Conservation (phyloP, 2,113 vertebrate genomes). For the Rhadina sibilatrix region DNA sequence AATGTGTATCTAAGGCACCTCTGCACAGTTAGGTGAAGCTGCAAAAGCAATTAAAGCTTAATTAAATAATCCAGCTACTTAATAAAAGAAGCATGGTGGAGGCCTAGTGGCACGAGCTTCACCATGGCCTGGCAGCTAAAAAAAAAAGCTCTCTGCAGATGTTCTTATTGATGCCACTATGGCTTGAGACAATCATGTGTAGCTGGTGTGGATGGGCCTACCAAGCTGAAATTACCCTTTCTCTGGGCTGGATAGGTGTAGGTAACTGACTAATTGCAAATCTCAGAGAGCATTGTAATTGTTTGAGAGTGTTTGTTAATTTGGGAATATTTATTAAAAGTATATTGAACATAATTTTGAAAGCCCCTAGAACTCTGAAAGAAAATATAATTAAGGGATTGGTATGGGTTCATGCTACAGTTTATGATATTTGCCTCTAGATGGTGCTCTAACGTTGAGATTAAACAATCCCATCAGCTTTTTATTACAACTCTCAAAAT, state of each 20-base stretch:
- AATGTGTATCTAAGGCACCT: background rate
- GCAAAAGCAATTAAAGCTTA: background rate
- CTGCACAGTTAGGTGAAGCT: background rate
- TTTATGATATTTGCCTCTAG: background rate
- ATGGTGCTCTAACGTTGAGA: conserved; percentile 7
- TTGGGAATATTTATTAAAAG: background rate
- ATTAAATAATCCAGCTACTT: background rate
- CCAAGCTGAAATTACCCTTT: background rate
- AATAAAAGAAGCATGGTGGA: background rate
- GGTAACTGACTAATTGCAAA: background rate
- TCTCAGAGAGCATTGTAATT: background rate
- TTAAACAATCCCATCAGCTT: background rate
- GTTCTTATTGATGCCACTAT: background rate
- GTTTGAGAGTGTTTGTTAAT: background rate
- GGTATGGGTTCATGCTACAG: background rate
- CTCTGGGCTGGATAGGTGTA: background rate
- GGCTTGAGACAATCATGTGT: background rate
- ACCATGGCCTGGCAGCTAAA: background rate
- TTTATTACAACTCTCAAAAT: background rate
- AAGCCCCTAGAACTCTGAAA: background rate
- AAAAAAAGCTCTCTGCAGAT: background rate
- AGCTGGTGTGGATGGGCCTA: background rate
- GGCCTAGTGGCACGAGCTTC: background rate
- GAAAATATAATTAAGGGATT: background rate
- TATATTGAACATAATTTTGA: background rate